These are phyloP conservation scores for Orchestia grillus DNA, from an alignment of 1,140 invertebrate species.

Conservation along the genomic window DNA sequence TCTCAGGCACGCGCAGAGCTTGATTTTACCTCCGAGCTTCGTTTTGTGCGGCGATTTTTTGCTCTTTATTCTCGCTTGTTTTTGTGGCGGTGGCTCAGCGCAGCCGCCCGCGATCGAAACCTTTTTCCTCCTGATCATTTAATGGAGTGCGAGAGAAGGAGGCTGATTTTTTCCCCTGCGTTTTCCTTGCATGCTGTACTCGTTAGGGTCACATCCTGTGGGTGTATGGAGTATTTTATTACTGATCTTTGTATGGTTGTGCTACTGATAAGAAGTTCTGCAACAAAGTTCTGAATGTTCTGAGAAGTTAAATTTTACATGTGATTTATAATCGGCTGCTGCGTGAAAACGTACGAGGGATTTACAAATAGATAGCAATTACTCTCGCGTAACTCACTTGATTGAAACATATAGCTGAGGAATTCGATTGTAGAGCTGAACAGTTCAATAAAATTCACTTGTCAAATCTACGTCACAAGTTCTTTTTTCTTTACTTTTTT, in stretches of 20 bases:
- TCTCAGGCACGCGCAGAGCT: no score
- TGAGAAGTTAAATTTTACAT: neutral
- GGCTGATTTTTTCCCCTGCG: constrained; percentile 3
- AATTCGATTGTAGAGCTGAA: neutral
- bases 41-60: neutral
- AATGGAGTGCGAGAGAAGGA: neutral
- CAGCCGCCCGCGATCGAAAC: neutral
- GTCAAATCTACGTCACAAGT: no score
- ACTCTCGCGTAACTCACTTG: neutral
- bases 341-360: neutral
- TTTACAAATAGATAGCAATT: neutral
- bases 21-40: neutral
- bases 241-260: neutral
- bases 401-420: neutral
- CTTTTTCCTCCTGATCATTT: neutral
- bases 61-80: neutral
- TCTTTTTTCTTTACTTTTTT: neutral
- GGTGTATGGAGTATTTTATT: neutral
- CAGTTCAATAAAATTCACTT: no score
- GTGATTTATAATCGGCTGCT: neutral
- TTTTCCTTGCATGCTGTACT: neutral
- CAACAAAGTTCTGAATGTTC: neutral
- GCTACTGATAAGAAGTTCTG: neutral
- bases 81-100: neutral
- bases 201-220: neutral